Evolutionary conservation across 2,113 vertebrate genomes (phyloP).

Genomic region (Notiomystis cincta): DNA sequence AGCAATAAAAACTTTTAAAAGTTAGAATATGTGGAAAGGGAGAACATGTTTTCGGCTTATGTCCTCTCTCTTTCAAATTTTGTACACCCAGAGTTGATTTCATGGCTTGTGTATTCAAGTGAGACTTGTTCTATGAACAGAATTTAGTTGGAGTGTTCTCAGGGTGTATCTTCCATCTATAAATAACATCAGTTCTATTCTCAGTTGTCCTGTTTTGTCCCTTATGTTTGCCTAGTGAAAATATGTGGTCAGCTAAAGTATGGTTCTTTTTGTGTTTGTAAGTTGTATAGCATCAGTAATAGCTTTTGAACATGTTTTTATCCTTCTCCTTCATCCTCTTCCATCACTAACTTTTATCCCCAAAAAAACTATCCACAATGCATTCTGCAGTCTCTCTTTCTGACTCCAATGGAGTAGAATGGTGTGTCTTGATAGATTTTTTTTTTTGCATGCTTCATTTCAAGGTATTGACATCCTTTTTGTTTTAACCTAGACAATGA

Average conservation of each 20-base stretch:
- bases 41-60: background rate
- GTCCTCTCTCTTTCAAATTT: background rate
- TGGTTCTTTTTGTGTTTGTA: background rate
- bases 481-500: conserved; percentile 32
- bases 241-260: background rate
- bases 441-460: conserved; percentile 9
- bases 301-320: background rate
- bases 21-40: background rate
- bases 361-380: background rate
- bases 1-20: background rate
- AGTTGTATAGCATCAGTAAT: background rate
- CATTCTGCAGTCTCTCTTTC: background rate
- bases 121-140: background rate
- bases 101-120: background rate
- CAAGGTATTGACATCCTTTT: conserved; percentile 9
- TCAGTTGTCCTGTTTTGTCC: background rate
- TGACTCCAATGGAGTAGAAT: background rate
- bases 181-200: background rate
- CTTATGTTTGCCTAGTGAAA: background rate
- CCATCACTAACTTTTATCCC: background rate
- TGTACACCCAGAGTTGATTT: background rate
- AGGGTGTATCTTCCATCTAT: background rate
- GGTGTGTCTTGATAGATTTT: background rate
- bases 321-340: background rate
- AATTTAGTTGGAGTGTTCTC: background rate